Evolutionary conservation across 2,797 vertebrate genomes (phyloP).

Genomic region (Rhincodon typus): DNA sequence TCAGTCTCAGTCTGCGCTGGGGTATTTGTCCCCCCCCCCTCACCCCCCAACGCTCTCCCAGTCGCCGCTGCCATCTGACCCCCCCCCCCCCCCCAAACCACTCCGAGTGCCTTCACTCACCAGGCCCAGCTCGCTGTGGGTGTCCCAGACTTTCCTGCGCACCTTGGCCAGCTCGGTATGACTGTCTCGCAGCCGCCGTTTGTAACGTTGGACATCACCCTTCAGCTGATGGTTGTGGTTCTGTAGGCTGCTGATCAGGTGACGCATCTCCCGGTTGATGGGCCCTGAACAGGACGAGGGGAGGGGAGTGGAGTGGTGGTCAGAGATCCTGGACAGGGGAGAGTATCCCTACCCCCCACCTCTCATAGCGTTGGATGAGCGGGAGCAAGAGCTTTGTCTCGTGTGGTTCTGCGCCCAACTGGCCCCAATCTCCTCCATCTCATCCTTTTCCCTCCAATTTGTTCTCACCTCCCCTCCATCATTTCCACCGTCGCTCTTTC

Average conservation of each 20-base stretch:
- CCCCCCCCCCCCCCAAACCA: too few relatives aligned
- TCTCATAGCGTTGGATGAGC: not conserved
- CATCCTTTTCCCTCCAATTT: too few relatives aligned
- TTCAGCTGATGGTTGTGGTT: conserved; percentile 97
- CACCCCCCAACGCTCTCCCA: rapidly evolving
- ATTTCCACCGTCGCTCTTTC: too few relatives aligned
- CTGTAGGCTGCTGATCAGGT: conserved; percentile 93
- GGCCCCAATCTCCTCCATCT: not conserved
- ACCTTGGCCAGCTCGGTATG: conserved; percentile 89
- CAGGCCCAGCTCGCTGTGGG: not conserved
- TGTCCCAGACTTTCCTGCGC: conserved; percentile 25
- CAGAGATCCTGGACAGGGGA: too few relatives aligned
- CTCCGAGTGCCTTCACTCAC: not conserved
- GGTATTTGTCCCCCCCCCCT: not conserved
- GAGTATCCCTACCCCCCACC: too few relatives aligned
- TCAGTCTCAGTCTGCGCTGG: too few relatives aligned
- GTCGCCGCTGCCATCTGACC: too few relatives aligned
- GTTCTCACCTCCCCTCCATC: too few relatives aligned
- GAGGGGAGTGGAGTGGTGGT: too few relatives aligned
- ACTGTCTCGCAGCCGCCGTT: conserved; percentile 80
- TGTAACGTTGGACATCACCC: conserved; percentile 88
- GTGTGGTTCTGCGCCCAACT: not conserved
- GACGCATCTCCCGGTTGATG: conserved; percentile 94
- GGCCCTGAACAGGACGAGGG: conserved; percentile 63
- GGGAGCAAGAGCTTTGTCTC: not conserved